These are phyloP conservation scores for Helicoverpa armigera DNA, from an alignment of 1,140 invertebrate genomes.

Conservation along the genomic window DNA sequence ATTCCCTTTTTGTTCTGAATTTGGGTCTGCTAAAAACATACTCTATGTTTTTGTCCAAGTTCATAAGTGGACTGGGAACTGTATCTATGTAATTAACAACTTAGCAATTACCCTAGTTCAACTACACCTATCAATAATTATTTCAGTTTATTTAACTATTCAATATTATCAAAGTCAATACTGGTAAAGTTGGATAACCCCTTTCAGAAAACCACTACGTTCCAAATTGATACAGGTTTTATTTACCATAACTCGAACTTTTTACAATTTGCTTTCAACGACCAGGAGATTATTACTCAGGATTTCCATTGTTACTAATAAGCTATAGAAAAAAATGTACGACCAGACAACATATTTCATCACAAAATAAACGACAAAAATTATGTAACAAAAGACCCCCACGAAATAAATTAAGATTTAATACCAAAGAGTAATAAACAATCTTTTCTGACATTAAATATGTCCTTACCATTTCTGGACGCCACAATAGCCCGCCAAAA, in stretches of 20 bases:
- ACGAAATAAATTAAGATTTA: slow-evolving; percentile 27
- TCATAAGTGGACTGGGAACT: too few species aligned
- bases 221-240: too few species aligned
- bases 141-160: too few species aligned
- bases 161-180: too few species aligned
- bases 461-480: slow-evolving; percentile 71
- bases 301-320: slow-evolving; percentile 3
- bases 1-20: background rate
- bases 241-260: background rate
- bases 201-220: too few species aligned
- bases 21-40: too few species aligned
- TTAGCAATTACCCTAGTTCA: too few species aligned
- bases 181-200: too few species aligned
- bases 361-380: slow-evolving; percentile 3
- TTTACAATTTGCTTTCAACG: background rate
- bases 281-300: background rate
- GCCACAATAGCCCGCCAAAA: slow-evolving; percentile 78
- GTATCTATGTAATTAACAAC: too few species aligned
- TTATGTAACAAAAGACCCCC: slow-evolving; percentile 37
- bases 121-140: too few species aligned
- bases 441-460: slow-evolving; percentile 47
- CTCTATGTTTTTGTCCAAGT: too few species aligned
- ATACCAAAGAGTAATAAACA: slow-evolving; percentile 37
- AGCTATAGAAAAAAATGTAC: background rate
- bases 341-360: background rate